Evolutionary conservation across 2,797 vertebrate species (phyloP), one percentile per base, ranked within the genome.

Genomic region (Gymnothorax reevesii): DNA sequence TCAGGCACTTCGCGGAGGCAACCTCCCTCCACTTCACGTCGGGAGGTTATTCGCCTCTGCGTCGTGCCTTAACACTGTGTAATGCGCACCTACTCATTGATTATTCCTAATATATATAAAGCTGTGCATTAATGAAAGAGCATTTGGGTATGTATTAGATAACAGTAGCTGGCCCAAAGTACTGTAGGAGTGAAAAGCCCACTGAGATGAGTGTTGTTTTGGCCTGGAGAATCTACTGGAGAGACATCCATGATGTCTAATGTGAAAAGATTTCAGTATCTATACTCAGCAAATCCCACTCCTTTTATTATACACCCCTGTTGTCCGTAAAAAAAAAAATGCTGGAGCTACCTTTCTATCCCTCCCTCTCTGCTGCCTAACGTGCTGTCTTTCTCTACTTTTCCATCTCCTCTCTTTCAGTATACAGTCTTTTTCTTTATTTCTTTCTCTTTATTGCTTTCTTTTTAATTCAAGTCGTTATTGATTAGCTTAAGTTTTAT

Each of bases 351-450:
- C 20, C 20, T 66, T 77, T 3, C 73, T 17, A 8, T 77, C 33
- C 4, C 25, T 8, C 66, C 27, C 25, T 22, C 7, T 71, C n/a
- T 13, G 8, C 66, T 71, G 66, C 6, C 66, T 71, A 2, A 22
- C 6, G n/a, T 0, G 13, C 79, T 87, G 79, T 71, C 1, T 42
- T 17, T 3, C 22, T 59, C 85, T 15, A n/a, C 20, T 25, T 42
- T 25, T 57, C 84, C 3, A 3, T 60, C 84, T 83, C 54, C 88
- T 86, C 87, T 84, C 85, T 88, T 89, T 80, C 86, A 3, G 17
- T 17, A 5, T 33, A 71, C 83, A 86, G 69, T 20, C 85, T 85
- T 13, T 17, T 7, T 3, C n/a, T 54, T 22, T 33, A 49, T 52
- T 87, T 9, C 33, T 42, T 42, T 2, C 33, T 42, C 33, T 42